Evolutionary conservation across 2,113 vertebrate species (phyloP), one percentile per base, ranked within the genome.

Genomic region (Syngnathoides biaculeatus): DNA sequence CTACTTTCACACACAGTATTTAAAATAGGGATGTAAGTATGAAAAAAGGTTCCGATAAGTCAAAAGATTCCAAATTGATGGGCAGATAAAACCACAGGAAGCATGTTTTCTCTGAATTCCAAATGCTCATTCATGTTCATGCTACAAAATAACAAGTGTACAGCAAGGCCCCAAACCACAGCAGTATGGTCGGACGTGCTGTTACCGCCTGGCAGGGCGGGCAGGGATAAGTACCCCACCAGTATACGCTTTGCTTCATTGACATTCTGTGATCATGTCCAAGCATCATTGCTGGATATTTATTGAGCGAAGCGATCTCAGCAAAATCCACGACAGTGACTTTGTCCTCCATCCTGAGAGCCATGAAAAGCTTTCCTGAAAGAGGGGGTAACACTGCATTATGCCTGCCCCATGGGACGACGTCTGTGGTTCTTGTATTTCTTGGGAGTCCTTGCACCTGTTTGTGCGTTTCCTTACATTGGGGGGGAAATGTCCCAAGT

Each of bases 121-220:
- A 53, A 80, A 59, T 71, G 75, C 84, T 82, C 6, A 6, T 35
- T 35, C 58, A 73, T 78, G 82, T 85, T 76, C 82, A 67, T 69
- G 45, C 85, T 69, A 67, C 26, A 80, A n/a, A n/a, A 77, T 84
- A 76, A 82, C 80, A 84, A 84, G 79, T 72, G 64, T 67, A 84
- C 52, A 24, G 22, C 86, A 87, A 87, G 81, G 82, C 81, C 84
- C 88, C 87, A 87, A 87, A 88, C 73, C 88, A 81, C 86, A 83
- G 48, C 79, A 79, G 84, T 70, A 72, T 45, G 75, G 84, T 87
- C 61, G 62, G 79, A 77, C 86, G 71, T 81, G 74, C 80, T 88
- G 82, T 77, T 74, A 50, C 72, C 35, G 65, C 75, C 82, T 84
- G 82, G 76, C 84, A 80, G 73, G 67, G 15, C 65, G 56, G 57